phyloP scores from a whole-genome alignment of 2,888 invertebrate genomes.

The Drosophila cognata region DNA sequence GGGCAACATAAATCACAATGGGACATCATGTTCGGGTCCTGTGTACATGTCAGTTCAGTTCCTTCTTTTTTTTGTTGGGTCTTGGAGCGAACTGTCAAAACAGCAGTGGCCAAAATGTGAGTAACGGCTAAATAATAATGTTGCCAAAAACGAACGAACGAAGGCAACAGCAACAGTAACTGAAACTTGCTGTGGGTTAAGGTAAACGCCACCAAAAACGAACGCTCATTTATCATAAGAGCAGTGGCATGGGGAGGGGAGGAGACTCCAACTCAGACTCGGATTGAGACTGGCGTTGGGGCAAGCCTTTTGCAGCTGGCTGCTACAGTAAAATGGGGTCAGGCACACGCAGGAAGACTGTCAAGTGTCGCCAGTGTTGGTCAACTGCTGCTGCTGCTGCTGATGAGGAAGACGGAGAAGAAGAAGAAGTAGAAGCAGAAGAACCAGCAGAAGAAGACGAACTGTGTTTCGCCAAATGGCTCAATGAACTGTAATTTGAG shows the following conservation, averaged over 20 bases:
- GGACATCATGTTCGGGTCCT: constrained; percentile 55
- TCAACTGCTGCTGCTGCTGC: background rate
- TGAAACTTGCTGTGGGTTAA: constrained; percentile 50
- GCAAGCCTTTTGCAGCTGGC: constrained; percentile 60
- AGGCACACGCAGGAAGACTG: constrained; percentile 65
- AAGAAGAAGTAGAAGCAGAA: background rate
- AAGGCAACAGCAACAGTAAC: constrained; percentile 23
- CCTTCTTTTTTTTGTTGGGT: constrained; percentile 16
- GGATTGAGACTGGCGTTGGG: background rate
- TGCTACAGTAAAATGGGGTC: constrained; percentile 61
- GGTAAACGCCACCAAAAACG: constrained; percentile 56
- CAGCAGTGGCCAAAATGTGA: constrained; percentile 76
- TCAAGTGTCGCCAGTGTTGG: constrained; percentile 64
- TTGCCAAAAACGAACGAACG: constrained; percentile 39
- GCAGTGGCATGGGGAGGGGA: background rate
- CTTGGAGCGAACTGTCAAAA: constrained; percentile 64
- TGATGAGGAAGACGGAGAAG: background rate
- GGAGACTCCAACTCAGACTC: background rate
- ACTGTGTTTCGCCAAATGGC: constrained; percentile 67
- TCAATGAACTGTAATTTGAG: constrained; percentile 80
- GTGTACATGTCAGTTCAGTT: constrained; percentile 50
- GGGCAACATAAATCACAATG: constrained; percentile 72
- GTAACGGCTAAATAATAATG: constrained; percentile 80
- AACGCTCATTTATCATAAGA: constrained; percentile 69
- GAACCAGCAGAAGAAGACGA: background rate